These are phyloP conservation scores for Iphiclides podalirius DNA, from an alignment of 2,888 invertebrate species.

Conservation along the genomic window DNA sequence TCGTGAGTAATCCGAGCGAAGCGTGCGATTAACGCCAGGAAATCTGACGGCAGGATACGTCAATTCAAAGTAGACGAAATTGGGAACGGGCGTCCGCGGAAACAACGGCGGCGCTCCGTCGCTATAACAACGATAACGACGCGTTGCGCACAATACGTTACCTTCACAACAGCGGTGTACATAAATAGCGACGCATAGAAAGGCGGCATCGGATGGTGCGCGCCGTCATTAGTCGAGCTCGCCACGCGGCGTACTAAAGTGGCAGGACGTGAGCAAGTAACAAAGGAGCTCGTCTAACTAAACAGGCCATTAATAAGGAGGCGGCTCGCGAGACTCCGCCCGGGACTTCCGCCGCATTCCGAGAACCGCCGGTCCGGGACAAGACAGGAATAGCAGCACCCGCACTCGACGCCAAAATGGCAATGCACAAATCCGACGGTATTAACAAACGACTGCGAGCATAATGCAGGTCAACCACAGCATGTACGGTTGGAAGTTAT, in stretches of 20 bases:
- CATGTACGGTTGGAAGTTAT: too few species aligned
- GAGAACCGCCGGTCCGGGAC: conserved; percentile 66
- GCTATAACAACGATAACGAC: too few species aligned
- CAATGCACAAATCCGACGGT: conserved; percentile 30
- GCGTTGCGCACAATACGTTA: conserved; percentile 37
- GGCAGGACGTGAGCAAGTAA: conserved; percentile 72
- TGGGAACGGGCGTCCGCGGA: conserved; percentile 48
- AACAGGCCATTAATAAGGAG: conserved; percentile 79
- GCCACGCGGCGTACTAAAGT: conserved; percentile 56
- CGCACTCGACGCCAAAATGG: conserved; percentile 49
- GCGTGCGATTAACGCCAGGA: conserved; percentile 65
- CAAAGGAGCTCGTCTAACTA: conserved; percentile 76
- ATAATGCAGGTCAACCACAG: conserved; percentile 3
- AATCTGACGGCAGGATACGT: conserved; percentile 75
- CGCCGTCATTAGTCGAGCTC: conserved; percentile 31
- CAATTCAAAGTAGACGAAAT: conserved; percentile 70
- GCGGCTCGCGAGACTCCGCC: conserved; percentile 62
- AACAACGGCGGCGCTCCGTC: conserved; percentile 41
- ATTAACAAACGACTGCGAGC: conserved; percentile 25
- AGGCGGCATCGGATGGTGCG: conserved; percentile 35
- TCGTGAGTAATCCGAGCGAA: conserved; percentile 61
- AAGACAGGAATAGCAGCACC: conserved; percentile 73
- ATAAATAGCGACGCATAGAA: conserved; percentile 28
- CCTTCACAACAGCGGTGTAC: conserved; percentile 31
- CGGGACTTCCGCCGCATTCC: conserved; percentile 74